These are phyloP conservation scores for Plutella xylostella DNA, from an alignment of 2,888 invertebrate species.

Conservation along the genomic window DNA sequence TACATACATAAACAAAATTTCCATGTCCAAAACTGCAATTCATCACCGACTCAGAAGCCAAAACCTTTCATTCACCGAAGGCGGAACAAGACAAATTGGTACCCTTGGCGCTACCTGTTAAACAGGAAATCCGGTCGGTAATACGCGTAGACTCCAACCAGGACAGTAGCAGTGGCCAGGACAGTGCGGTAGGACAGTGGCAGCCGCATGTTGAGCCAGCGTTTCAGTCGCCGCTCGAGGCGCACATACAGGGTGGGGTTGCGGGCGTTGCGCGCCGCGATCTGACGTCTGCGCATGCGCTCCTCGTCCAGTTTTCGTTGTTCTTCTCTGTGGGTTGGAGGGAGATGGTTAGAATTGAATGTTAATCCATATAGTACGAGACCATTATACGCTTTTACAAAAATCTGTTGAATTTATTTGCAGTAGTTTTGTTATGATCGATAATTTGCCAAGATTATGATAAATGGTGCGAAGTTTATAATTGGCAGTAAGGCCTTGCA, in stretches of 20 bases:
- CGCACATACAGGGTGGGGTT: slow-evolving; percentile 18
- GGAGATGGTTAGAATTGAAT: no score
- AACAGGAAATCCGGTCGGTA: slow-evolving; percentile 60
- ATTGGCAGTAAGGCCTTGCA: no score
- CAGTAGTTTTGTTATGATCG: no score
- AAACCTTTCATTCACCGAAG: no score
- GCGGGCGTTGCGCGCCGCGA: slow-evolving; percentile 25
- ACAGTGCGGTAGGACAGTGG: slow-evolving; percentile 51
- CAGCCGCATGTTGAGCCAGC: slow-evolving; percentile 39
- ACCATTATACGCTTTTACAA: no score
- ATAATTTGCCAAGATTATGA: no score
- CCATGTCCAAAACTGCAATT: no score
- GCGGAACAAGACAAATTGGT: slow-evolving; percentile 53
- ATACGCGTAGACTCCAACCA: slow-evolving; percentile 71
- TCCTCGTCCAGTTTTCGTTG: slow-evolving; percentile 71
- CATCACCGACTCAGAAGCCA: no score
- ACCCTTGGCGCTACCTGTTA: slow-evolving; percentile 57
- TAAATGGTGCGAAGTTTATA: no score
- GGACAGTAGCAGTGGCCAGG: slow-evolving; percentile 67
- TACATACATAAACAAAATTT: no score
- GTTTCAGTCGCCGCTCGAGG: slow-evolving; percentile 24
- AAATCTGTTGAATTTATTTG: no score
- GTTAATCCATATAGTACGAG: no score
- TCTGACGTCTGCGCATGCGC: slow-evolving; percentile 50
- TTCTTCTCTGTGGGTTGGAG: slow-evolving; percentile 71